Conservation (phyloP, 92 coral and sea anemone species). For the Zoanthus gigantus region DNA sequence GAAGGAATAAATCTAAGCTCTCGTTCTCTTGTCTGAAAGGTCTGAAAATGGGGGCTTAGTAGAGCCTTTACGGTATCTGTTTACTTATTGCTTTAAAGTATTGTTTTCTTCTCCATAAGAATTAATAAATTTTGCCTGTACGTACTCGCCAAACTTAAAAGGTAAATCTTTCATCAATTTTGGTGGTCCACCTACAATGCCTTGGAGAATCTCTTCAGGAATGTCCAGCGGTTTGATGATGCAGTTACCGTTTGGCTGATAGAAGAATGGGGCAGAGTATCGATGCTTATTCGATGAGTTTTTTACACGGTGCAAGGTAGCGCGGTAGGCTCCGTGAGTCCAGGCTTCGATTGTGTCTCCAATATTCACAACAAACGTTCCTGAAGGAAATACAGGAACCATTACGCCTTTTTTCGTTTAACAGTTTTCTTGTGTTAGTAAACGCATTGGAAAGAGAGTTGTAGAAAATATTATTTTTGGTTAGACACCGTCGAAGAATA, state of each 20-base stretch:
- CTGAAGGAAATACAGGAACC: slow-evolving; percentile 18
- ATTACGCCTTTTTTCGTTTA: too few relatives aligned
- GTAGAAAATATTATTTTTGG: too few relatives aligned
- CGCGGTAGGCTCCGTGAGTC: slow-evolving; percentile 72
- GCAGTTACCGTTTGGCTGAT: slow-evolving; percentile 66
- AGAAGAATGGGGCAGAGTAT: slow-evolving; percentile 79
- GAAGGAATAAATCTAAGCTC: too few relatives aligned
- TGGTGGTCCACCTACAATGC: slow-evolving; percentile 26
- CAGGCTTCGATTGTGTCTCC: slow-evolving; percentile 88
- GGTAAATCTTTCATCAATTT: slow-evolving; percentile 53
- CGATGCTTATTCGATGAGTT: slow-evolving; percentile 63
- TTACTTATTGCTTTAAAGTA: neutral
- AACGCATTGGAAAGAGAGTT: too few relatives aligned
- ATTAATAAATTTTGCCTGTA: slow-evolving; percentile 64
- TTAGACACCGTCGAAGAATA: too few relatives aligned
- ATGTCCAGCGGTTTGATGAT: slow-evolving; percentile 68
- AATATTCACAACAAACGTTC: slow-evolving; percentile 74
- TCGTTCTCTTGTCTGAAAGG: too few relatives aligned
- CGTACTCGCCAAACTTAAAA: slow-evolving; percentile 77
- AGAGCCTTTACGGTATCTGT: neutral
- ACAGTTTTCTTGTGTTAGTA: too few relatives aligned
- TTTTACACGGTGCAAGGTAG: slow-evolving; percentile 80
- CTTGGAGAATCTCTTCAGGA: slow-evolving; percentile 8
- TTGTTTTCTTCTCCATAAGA: slow-evolving; percentile 60
- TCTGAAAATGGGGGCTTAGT: too few relatives aligned